phyloP scores from a whole-genome alignment of 2,113 vertebrate species.

The Motacilla alba region DNA sequence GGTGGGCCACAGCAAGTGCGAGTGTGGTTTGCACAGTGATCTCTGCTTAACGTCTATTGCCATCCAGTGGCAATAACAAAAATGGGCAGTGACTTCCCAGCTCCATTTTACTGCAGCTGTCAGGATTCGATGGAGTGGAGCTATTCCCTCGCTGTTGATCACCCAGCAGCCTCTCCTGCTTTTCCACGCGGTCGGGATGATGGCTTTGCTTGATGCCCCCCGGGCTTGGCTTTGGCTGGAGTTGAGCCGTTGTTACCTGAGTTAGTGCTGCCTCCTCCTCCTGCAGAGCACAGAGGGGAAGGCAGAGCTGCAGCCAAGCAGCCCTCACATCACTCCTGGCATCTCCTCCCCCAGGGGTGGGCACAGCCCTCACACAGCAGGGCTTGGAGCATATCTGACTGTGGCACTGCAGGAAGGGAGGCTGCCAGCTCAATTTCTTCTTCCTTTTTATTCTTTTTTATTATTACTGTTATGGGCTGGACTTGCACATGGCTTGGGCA shows the following conservation, averaged over 20 bases:
- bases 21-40: not conserved
- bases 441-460: not conserved
- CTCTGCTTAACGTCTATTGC: slow-evolving; percentile 62
- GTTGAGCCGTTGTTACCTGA: not conserved
- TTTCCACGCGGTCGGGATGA: fast-evolving
- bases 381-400: not conserved
- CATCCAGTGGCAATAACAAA: slow-evolving; percentile 72
- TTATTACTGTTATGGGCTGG: not conserved
- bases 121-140: not conserved
- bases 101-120: slow-evolving; percentile 30
- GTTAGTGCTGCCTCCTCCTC: not conserved
- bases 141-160: fast-evolving
- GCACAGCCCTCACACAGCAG: not conserved
- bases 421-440: not conserved
- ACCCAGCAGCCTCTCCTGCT: not conserved
- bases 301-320: not conserved
- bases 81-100: slow-evolving; percentile 16
- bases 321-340: not conserved
- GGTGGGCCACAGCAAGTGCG: not conserved
- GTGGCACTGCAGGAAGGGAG: not conserved
- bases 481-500: not conserved
- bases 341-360: not conserved
- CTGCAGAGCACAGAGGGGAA: not conserved
- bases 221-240: not conserved
- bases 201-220: not conserved